Percentiles rank a stretch among this genome's conserved stretches.
Evolutionary conservation across 2,888 invertebrate species (phyloP).

Genomic region (Pristionchus arcanus): DNA sequence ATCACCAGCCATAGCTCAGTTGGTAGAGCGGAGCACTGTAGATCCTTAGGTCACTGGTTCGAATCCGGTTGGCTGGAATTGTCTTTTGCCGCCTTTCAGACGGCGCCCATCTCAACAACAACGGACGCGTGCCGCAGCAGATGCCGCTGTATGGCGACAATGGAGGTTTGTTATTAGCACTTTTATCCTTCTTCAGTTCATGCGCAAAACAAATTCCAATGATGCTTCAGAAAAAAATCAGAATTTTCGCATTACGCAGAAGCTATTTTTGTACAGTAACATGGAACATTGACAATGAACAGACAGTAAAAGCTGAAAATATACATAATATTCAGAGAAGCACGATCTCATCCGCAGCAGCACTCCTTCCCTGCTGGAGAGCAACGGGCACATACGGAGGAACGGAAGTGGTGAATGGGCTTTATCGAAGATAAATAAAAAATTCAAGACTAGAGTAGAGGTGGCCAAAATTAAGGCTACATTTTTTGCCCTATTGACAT

Average conservation of each 20-base stretch:
- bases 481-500: no score
- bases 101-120: constrained; percentile 8
- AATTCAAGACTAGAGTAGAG: no score
- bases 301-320: background rate
- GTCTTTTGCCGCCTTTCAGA: background rate
- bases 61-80: constrained; percentile 46
- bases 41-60: constrained; percentile 56
- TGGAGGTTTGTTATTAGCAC: background rate
- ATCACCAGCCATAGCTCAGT: constrained; percentile 56
- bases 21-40: constrained; percentile 60
- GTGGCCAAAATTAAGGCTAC: no score
- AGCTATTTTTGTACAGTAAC: no score
- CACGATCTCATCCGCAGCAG: constrained; percentile 23
- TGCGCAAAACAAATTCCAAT: no score
- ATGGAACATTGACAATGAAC: no score
- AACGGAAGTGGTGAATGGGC: constrained; percentile 3
- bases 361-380: constrained; percentile 4
- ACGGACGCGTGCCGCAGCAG: constrained; percentile 12
- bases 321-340: background rate
- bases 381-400: constrained; percentile 29
- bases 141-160: background rate
- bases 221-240: no score
- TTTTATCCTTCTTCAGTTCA: background rate
- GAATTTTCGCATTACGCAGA: no score
- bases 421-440: no score